A percentile compares a stretch with the other conserved stretches of the same genome.
Conservation (phyloP, 2,888 invertebrate species). For the Steinernema hermaphroditum region DNA sequence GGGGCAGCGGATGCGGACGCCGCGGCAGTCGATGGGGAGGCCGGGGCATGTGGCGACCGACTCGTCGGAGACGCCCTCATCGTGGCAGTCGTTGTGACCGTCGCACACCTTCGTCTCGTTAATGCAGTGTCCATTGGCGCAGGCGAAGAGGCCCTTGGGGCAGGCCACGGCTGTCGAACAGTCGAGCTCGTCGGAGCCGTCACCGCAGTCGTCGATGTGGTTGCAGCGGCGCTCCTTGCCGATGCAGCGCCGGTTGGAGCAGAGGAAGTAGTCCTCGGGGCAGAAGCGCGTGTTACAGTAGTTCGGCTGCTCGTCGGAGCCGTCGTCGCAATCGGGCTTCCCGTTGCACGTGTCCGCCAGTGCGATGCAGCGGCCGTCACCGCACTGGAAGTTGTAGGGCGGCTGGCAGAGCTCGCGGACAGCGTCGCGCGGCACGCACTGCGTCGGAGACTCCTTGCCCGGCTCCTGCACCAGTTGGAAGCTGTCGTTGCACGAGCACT, state of each 20-base stretch:
- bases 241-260: conserved; percentile 75
- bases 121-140: conserved; percentile 88
- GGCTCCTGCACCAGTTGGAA: conserved; percentile 80
- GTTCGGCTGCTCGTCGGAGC: conserved; percentile 88
- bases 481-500: conserved; percentile 86
- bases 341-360: conserved; percentile 79
- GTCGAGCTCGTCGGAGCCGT: conserved; percentile 85
- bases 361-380: conserved; percentile 76
- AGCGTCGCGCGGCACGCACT: conserved; percentile 54
- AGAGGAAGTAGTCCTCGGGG: conserved; percentile 64
- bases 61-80: conserved; percentile 71
- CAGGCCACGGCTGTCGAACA: conserved; percentile 70
- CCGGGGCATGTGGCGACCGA: conserved; percentile 82
- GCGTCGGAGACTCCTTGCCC: conserved; percentile 59
- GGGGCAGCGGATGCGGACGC: conserved; percentile 73
- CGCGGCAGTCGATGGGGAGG: conserved; percentile 65
- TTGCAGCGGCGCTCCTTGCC: conserved; percentile 75
- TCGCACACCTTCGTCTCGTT: conserved; percentile 77
- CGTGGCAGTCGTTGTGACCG: conserved; percentile 84
- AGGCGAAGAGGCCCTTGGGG: conserved; percentile 89
- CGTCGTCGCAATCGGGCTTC: conserved; percentile 93
- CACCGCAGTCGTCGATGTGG: conserved; percentile 93
- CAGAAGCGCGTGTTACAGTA: conserved; percentile 65
- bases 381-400: conserved; percentile 66
- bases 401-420: conserved; percentile 50